Percentiles rank a stretch among this genome's conserved stretches.
phyloP scores from a whole-genome alignment of 2,888 invertebrate genomes.

The Saturnia japonica region DNA sequence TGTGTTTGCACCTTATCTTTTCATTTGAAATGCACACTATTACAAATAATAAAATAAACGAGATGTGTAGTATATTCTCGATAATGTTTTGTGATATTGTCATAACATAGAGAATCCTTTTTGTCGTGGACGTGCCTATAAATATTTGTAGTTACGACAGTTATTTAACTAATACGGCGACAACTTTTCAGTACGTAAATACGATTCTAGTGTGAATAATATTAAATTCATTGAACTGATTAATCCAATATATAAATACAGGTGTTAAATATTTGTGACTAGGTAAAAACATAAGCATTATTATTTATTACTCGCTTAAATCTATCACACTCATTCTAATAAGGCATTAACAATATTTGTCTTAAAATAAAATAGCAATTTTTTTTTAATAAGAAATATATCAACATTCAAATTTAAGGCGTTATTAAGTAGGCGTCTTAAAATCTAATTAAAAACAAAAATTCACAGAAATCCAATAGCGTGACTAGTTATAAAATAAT shows the following conservation, averaged over 20 bases:
- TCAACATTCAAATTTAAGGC: constrained; percentile 22
- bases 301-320: constrained; percentile 46
- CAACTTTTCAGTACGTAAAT: background rate
- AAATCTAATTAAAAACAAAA: background rate
- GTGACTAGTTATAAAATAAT: constrained; percentile 10
- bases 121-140: background rate
- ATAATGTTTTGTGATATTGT: background rate
- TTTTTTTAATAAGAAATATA: constrained; percentile 32
- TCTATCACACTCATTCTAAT: constrained; percentile 58
- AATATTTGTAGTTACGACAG: background rate
- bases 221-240: background rate
- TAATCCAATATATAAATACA: background rate
- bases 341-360: constrained; percentile 58
- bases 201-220: background rate
- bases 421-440: constrained; percentile 13
- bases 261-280: constrained; percentile 40
- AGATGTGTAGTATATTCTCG: background rate
- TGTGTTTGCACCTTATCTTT: no score
- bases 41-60: background rate
- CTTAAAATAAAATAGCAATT: constrained; percentile 24
- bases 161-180: background rate
- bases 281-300: constrained; percentile 47
- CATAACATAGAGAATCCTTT: background rate
- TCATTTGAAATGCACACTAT: no score
- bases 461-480: background rate